A percentile compares a stretch with the other conserved stretches of the same genome.
phyloP scores from a whole-genome alignment of 2,797 vertebrate genomes.

The Coranthus polyacanthus region DNA sequence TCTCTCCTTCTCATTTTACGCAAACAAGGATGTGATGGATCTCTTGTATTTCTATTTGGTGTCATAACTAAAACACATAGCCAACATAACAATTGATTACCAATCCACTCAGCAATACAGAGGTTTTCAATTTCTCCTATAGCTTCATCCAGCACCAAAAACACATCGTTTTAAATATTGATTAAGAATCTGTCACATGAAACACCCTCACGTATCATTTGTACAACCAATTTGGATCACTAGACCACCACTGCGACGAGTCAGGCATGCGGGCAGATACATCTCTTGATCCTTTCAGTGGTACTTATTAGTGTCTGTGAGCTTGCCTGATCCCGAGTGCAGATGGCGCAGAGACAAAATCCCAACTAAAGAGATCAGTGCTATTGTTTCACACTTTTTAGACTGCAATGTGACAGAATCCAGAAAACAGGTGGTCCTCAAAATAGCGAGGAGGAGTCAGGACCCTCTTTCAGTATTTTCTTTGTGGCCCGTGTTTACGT shows the following conservation, averaged over 20 bases:
- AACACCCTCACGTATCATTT: slow-evolving; percentile 31
- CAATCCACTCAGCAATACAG: slow-evolving; percentile 36
- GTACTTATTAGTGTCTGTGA: slow-evolving; percentile 15
- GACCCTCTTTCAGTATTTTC: not conserved
- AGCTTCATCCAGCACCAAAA: slow-evolving; percentile 12
- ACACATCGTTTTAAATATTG: slow-evolving; percentile 44
- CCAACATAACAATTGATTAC: slow-evolving; percentile 64
- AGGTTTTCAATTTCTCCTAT: slow-evolving; percentile 44
- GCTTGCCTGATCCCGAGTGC: slow-evolving; percentile 56
- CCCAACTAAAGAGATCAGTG: slow-evolving; percentile 53
- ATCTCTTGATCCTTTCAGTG: slow-evolving; percentile 58
- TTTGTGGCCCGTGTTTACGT: not conserved
- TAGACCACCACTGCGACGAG: slow-evolving; percentile 33
- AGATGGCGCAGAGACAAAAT: slow-evolving; percentile 72
- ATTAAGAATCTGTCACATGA: slow-evolving; percentile 51
- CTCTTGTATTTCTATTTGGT: slow-evolving; percentile 19
- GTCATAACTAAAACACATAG: slow-evolving; percentile 63
- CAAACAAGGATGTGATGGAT: slow-evolving; percentile 43
- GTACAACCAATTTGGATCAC: slow-evolving; percentile 26
- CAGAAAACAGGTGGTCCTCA: slow-evolving; percentile 64
- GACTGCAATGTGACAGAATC: slow-evolving; percentile 26
- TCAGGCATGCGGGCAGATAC: slow-evolving; percentile 44
- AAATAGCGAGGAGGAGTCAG: slow-evolving; percentile 37
- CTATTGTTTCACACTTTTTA: slow-evolving; percentile 68
- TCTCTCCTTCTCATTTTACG: slow-evolving; percentile 40